phyloP scores from a whole-genome alignment of 2,113 vertebrate genomes.

The Myotis brandtii region DNA sequence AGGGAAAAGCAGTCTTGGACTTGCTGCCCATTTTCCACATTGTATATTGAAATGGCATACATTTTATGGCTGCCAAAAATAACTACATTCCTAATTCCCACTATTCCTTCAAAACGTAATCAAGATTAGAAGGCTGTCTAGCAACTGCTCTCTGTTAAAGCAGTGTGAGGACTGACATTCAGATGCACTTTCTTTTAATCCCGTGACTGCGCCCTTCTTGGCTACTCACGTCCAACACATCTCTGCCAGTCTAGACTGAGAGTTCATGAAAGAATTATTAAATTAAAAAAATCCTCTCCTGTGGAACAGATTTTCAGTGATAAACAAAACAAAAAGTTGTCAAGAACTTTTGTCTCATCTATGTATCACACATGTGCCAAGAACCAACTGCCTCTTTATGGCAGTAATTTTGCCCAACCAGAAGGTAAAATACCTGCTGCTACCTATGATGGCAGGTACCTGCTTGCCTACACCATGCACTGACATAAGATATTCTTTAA shows the following conservation, averaged over 20 bases:
- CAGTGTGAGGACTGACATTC: background rate
- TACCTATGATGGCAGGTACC: too few species aligned
- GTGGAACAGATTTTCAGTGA: background rate
- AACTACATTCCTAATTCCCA: background rate
- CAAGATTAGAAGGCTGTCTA: background rate
- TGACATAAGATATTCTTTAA: background rate
- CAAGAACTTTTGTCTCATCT: background rate
- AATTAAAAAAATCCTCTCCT: background rate
- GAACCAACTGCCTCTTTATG: background rate
- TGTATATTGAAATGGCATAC: background rate
- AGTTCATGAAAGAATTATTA: slow-evolving; percentile 25
- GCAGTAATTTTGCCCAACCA: background rate
- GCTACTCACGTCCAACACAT: background rate
- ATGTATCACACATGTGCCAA: background rate
- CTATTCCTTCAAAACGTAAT: background rate
- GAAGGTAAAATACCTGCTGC: background rate
- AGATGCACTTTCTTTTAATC: background rate
- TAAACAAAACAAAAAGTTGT: background rate
- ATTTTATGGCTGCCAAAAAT: background rate
- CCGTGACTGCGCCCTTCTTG: background rate
- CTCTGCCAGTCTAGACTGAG: background rate
- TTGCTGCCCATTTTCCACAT: background rate
- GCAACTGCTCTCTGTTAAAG: background rate
- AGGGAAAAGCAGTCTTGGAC: background rate
- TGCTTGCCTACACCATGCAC: background rate